Evolutionary conservation across 2,113 vertebrate genomes (phyloP), one percentile per base, ranked within the genome.

Genomic region (Amphilophus citrinellus): DNA sequence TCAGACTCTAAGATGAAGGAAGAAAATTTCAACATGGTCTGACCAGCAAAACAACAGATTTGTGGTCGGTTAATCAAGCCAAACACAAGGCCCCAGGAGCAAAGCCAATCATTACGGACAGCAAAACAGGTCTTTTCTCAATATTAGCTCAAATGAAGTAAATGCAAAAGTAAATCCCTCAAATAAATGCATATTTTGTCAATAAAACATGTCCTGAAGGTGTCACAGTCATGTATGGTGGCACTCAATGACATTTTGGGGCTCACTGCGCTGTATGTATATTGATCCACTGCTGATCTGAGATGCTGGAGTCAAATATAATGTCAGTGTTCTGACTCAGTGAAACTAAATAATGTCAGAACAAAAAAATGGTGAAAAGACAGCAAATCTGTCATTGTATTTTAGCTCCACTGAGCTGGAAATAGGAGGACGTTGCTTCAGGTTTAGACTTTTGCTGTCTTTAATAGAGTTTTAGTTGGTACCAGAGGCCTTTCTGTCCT

Each of bases 381-480:
- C 53, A 61, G 53, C 39, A 77, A 80, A 60, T 24, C 61, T 76
- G 53, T 83, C 27, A 20, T 24, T 77, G 35, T 1, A 2, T 84
- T 47, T 79, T 44, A 53, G 24, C 44, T 20, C 6, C 44, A 77
- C 20, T 3, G 10, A 32, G 15, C 50, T 61, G 20, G 50, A 77
- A 62, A n/a, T 35, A 20, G 3, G 14, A 61, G 60, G 56, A 80
- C 44, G 32, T 35, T 56, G 35, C n/a, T 60, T 27, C 9, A 3
- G n/a, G 11, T 58, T 88, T 71, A 39, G 75, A 58, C 32, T 10
- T 88, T 84, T 44, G 75, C 22, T 79, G 63, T 73, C 79, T 76
- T 77, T 44, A 84, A 2, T 50, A 35, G 58, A 75, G 47, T n/a
- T 77, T 86, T 14, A 47, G n/a, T 61, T 56, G 9, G 8, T 79